These are phyloP conservation scores for Xylophagus ater DNA, from an alignment of 2,888 invertebrate species.

Conservation along the genomic window DNA sequence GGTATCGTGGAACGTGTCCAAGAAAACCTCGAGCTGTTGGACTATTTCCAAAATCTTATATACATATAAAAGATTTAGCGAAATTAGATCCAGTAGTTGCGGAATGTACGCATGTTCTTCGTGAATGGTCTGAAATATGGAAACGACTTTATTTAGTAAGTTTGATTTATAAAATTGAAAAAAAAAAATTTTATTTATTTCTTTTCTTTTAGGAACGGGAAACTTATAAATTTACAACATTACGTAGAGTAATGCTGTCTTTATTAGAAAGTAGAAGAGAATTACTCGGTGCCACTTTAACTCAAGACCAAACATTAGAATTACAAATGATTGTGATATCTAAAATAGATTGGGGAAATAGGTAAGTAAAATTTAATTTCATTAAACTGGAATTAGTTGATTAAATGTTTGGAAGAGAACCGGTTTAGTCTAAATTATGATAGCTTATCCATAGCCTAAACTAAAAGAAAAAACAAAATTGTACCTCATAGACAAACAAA, in stretches of 20 bases:
- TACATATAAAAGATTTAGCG: constrained; percentile 76
- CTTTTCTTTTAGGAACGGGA: constrained; percentile 57
- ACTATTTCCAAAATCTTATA: constrained; percentile 74
- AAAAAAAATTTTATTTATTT: background rate
- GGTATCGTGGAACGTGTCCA: constrained; percentile 80
- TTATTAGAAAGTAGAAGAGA: constrained; percentile 75
- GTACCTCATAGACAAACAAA: too few relatives aligned
- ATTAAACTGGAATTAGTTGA: too few relatives aligned
- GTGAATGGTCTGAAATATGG: constrained; percentile 93
- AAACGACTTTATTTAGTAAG: constrained; percentile 83
- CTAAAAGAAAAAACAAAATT: too few relatives aligned
- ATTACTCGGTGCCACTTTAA: constrained; percentile 75
- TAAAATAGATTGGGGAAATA: constrained; percentile 93
- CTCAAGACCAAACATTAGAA: constrained; percentile 82
- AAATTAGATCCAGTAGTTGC: constrained; percentile 82
- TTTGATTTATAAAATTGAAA: constrained; percentile 18
- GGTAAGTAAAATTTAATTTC: too few relatives aligned
- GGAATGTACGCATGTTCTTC: constrained; percentile 79
- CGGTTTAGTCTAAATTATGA: too few relatives aligned
- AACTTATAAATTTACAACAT: constrained; percentile 70
- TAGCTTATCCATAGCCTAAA: too few relatives aligned
- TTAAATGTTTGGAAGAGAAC: too few relatives aligned
- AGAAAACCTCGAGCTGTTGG: constrained; percentile 53
- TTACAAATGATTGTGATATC: constrained; percentile 76
- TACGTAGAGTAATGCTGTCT: constrained; percentile 83